These are phyloP conservation scores for Drosophila austrosaltans DNA, from an alignment of 2,888 invertebrate genomes.

Conservation along the genomic window DNA sequence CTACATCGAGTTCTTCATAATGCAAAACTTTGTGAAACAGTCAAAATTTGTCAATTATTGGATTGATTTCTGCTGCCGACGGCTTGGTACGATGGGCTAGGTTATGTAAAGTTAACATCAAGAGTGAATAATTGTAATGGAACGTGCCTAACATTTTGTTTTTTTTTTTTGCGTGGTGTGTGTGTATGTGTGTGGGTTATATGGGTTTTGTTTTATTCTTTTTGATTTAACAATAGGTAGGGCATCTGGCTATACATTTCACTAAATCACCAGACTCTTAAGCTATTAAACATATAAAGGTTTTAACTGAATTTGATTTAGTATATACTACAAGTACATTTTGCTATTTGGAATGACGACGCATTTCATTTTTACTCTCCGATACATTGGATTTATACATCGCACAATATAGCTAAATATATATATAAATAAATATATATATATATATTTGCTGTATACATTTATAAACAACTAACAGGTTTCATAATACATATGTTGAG, in stretches of 20 bases:
- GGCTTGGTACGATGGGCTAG: neutral
- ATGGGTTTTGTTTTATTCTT: neutral
- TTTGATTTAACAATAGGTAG: conserved; percentile 5
- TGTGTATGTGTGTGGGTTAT: neutral
- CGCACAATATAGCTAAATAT: neutral
- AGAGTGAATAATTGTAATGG: conserved; percentile 2
- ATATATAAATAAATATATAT: neutral
- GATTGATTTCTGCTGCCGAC: neutral
- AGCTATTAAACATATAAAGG: conserved; percentile 3
- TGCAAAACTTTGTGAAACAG: neutral
- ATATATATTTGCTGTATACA: neutral
- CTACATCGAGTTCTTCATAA: neutral
- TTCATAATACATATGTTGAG: conserved; percentile 21
- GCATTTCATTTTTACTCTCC: neutral
- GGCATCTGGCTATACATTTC: neutral
- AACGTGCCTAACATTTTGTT: conserved; percentile 1
- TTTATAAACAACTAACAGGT: conserved; percentile 27
- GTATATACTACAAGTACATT: conserved; percentile 12
- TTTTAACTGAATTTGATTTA: conserved; percentile 9
- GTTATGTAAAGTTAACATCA: neutral
- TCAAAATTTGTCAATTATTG: neutral
- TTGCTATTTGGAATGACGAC: conserved; percentile 18
- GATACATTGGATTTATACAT: neutral
- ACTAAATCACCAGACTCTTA: conserved; percentile 43
- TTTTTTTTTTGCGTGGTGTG: neutral